Evolutionary conservation across 2,888 invertebrate genomes (phyloP).

Genomic region (Eurois occulta): DNA sequence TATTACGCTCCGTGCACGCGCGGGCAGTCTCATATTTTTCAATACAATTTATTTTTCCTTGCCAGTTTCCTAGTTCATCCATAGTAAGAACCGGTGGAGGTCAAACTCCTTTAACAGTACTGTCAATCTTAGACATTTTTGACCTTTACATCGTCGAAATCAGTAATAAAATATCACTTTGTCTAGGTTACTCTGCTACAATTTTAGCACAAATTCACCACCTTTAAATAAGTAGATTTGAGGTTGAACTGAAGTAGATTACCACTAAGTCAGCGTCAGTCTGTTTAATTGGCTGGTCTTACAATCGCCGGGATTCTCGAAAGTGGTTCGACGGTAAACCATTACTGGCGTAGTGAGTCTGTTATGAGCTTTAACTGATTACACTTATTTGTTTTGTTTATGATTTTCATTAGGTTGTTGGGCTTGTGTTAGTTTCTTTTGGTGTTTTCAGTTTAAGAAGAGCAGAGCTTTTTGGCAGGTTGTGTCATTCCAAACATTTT

Average conservation of each 20-base stretch:
- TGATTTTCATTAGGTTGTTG: neutral
- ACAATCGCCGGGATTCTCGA: too few species aligned
- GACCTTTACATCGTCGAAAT: neutral
- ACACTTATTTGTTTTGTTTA: neutral
- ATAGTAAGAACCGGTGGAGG: neutral
- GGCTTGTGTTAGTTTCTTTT: too few species aligned
- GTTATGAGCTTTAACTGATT: neutral
- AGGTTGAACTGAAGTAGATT: constrained; percentile 38
- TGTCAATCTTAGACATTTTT: neutral
- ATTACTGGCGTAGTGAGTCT: neutral
- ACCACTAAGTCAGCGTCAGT: constrained; percentile 25
- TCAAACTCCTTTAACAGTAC: neutral
- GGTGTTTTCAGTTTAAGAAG: too few species aligned
- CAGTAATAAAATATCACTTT: neutral
- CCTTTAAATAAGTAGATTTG: constrained; percentile 34
- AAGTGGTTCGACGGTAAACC: constrained; percentile 22
- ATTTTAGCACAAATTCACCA: neutral
- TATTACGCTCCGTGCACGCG: neutral
- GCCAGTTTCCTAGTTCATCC: neutral
- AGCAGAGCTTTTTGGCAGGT: too few species aligned
- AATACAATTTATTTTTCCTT: neutral
- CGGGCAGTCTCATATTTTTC: neutral
- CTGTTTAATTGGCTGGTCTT: constrained; percentile 35
- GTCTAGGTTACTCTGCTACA: neutral
- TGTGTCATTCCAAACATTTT: too few species aligned